A percentile compares a stretch with the other conserved stretches of the same genome.
These are phyloP conservation scores for Oxycera nigricornis DNA, from an alignment of 2,888 invertebrate species.

Conservation along the genomic window DNA sequence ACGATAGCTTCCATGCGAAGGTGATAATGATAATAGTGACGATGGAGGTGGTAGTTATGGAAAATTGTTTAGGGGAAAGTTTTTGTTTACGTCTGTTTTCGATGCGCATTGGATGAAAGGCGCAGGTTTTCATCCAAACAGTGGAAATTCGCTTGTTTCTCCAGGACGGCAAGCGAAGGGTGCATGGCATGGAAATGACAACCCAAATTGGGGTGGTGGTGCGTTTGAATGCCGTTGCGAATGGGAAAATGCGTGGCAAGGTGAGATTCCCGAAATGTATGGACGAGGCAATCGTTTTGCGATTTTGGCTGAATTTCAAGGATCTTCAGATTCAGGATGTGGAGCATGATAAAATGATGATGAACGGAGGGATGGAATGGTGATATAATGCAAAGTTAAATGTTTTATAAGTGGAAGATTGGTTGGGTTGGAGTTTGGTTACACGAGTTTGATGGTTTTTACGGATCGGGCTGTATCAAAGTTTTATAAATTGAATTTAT, in stretches of 20 bases:
- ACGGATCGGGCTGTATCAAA: too few relatives aligned
- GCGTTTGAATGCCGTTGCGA: neutral
- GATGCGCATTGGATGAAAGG: slow-evolving; percentile 34
- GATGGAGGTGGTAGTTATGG: neutral
- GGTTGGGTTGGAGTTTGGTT: neutral
- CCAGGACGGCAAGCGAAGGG: neutral
- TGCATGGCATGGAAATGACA: neutral
- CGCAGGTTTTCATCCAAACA: slow-evolving; percentile 41
- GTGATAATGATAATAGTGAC: neutral
- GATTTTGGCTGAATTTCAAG: slow-evolving; percentile 34
- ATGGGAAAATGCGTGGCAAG: slow-evolving; percentile 17
- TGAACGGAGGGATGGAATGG: neutral
- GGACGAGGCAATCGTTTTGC: slow-evolving; percentile 36
- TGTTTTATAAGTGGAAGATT: slow-evolving; percentile 8
- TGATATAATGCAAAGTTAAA: slow-evolving; percentile 33
- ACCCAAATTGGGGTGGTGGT: neutral
- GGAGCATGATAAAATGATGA: neutral
- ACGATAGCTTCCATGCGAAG: neutral
- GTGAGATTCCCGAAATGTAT: neutral
- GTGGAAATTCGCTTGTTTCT: slow-evolving; percentile 11
- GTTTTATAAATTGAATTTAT: neutral
- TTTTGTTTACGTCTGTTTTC: slow-evolving; percentile 42
- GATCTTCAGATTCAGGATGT: slow-evolving; percentile 29
- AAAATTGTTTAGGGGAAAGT: slow-evolving; percentile 31
- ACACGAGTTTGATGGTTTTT: too few relatives aligned